phyloP scores from a whole-genome alignment of 2,888 invertebrate genomes.

The Teinopalpus imperialis region DNA sequence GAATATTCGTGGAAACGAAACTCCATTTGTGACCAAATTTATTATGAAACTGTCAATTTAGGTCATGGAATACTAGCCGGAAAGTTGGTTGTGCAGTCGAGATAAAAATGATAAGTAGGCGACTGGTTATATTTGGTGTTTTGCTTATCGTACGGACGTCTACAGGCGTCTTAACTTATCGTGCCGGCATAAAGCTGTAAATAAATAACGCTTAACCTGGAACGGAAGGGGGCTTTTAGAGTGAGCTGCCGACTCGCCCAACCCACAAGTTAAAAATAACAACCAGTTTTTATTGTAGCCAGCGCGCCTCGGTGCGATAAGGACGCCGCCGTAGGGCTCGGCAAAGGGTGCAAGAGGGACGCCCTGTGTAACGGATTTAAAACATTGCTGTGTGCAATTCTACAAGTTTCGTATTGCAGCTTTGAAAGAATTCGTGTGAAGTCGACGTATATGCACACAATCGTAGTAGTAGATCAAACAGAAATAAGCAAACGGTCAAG shows the following conservation, averaged over 20 bases:
- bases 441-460: slow-evolving; percentile 5
- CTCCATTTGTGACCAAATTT: slow-evolving; percentile 2
- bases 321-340: slow-evolving; percentile 61
- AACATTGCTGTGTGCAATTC: slow-evolving; percentile 70
- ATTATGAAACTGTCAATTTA: slow-evolving; percentile 18
- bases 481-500: too few species aligned
- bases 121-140: slow-evolving; percentile 15
- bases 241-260: slow-evolving; percentile 64
- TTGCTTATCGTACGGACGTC: slow-evolving; percentile 20
- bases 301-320: slow-evolving; percentile 67
- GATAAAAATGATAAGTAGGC: slow-evolving; percentile 24
- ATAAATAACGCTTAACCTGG: slow-evolving; percentile 56
- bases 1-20: slow-evolving; percentile 10
- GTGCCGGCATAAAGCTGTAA: slow-evolving; percentile 35
- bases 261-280: slow-evolving; percentile 78
- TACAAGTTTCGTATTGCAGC: slow-evolving; percentile 54
- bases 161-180: slow-evolving; percentile 25
- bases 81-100: slow-evolving; percentile 24
- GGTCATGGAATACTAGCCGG: slow-evolving; percentile 21
- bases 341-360: slow-evolving; percentile 61
- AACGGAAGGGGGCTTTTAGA: slow-evolving; percentile 68
- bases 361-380: slow-evolving; percentile 67
- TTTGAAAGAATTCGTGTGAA: slow-evolving; percentile 37
- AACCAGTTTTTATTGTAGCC: slow-evolving; percentile 77
- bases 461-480: too few species aligned